Evolutionary conservation across 2,113 vertebrate genomes (phyloP).

Genomic region (Corythoichthys intestinalis): DNA sequence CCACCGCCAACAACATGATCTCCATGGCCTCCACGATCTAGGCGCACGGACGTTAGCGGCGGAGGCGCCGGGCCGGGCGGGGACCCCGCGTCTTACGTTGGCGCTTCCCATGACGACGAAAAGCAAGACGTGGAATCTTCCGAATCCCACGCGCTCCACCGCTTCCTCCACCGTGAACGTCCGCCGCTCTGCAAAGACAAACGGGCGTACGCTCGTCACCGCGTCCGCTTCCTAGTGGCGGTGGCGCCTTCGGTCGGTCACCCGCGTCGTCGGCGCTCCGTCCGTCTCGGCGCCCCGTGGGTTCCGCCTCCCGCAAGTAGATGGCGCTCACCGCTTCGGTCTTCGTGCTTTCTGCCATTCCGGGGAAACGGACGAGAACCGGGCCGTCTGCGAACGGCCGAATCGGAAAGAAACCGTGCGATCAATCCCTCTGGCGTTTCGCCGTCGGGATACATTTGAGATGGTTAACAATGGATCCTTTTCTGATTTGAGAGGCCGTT

Average conservation of each 20-base stretch:
- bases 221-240: no score
- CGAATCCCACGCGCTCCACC: slow-evolving; percentile 88
- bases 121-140: slow-evolving; percentile 85
- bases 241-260: neutral
- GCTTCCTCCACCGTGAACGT: slow-evolving; percentile 88
- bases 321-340: slow-evolving; percentile 70
- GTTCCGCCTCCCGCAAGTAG: slow-evolving; percentile 67
- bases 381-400: no score
- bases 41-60: neutral
- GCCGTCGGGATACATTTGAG: no score
- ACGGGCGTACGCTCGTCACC: no score
- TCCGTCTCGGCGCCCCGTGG: slow-evolving; percentile 32
- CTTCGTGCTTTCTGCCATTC: slow-evolving; percentile 48
- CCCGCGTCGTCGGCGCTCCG: slow-evolving; percentile 2
- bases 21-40: slow-evolving; percentile 95
- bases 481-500: no score
- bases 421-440: no score
- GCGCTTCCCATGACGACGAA: slow-evolving; percentile 92
- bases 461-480: no score
- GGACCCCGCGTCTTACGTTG: slow-evolving; percentile 64
- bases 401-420: no score
- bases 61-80: no score
- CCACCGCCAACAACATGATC: slow-evolving; percentile 92
- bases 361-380: neutral
- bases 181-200: slow-evolving; percentile 44